phyloP scores from a whole-genome alignment of 2,888 invertebrate genomes.

The Heliconius ismenius region DNA sequence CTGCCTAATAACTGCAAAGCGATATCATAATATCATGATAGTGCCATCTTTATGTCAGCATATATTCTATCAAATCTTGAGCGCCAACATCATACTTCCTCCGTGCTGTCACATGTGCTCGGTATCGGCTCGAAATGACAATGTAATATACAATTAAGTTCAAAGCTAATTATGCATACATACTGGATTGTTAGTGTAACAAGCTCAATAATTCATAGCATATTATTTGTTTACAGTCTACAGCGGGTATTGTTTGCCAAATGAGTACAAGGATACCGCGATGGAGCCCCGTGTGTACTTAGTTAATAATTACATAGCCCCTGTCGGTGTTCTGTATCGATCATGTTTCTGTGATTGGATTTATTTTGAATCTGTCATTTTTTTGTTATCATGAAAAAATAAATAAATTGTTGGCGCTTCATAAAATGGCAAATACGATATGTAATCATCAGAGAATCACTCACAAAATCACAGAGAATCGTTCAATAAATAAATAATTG shows the following conservation, averaged over 20 bases:
- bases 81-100: conserved; percentile 27
- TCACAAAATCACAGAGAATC: no score
- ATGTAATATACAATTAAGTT: conserved; percentile 49
- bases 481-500: no score
- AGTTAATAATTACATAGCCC: conserved; percentile 76
- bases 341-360: conserved; percentile 32
- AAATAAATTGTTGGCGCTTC: neutral
- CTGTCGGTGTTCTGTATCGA: conserved; percentile 46
- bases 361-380: conserved; percentile 24
- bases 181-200: conserved; percentile 52
- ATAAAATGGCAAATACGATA: neutral
- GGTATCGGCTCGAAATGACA: conserved; percentile 36
- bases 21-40: neutral
- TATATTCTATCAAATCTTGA: conserved; percentile 12
- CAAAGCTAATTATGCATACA: conserved; percentile 50
- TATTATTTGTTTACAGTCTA: conserved; percentile 73
- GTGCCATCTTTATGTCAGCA: neutral
- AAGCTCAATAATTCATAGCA: conserved; percentile 65
- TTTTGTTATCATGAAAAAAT: neutral
- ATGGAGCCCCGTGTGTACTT: conserved; percentile 70
- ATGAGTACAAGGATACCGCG: conserved; percentile 74
- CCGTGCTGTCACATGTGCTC: conserved; percentile 26
- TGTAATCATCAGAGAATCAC: no score
- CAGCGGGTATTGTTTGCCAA: conserved; percentile 69
- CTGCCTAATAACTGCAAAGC: no score